Percentiles rank a stretch among this genome's conserved stretches.
Evolutionary conservation across 1,140 invertebrate genomes (phyloP).

Genomic region (Ceratina calcarata): DNA sequence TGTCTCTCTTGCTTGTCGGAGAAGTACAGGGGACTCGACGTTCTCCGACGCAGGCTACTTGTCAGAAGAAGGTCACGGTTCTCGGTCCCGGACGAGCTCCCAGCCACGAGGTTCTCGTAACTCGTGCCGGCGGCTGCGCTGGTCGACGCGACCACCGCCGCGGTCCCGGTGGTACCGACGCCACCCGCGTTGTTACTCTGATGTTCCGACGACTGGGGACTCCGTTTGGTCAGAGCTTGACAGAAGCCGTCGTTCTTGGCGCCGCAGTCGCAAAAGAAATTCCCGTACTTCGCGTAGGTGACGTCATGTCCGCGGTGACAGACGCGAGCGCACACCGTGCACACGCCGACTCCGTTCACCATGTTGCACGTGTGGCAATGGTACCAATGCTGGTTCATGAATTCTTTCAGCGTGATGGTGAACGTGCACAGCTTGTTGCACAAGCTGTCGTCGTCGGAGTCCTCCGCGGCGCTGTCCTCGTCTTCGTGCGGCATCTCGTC

Average conservation of each 20-base stretch:
- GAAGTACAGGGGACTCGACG: slow-evolving; percentile 85
- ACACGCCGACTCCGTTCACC: slow-evolving; percentile 98
- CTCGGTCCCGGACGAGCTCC: neutral
- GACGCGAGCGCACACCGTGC: slow-evolving; percentile 97
- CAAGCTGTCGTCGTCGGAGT: slow-evolving; percentile 97
- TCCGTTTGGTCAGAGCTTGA: slow-evolving; percentile 88
- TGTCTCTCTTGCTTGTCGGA: slow-evolving; percentile 78
- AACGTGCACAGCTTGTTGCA: slow-evolving; percentile 98
- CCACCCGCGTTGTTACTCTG: slow-evolving; percentile 69
- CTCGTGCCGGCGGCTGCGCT: slow-evolving; percentile 43
- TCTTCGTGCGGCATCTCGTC: slow-evolving; percentile 92
- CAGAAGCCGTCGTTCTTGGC: slow-evolving; percentile 94
- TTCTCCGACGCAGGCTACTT: slow-evolving; percentile 85
- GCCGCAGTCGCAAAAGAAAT: slow-evolving; percentile 99
- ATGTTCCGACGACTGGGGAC: slow-evolving; percentile 81
- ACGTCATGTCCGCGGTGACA: slow-evolving; percentile 98
- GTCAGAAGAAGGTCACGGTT: slow-evolving; percentile 79
- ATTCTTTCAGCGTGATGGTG: slow-evolving; percentile 97
- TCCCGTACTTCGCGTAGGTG: slow-evolving; percentile 98
- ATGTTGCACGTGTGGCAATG: slow-evolving; percentile 99
- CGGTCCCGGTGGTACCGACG: neutral
- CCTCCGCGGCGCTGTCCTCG: slow-evolving; percentile 94
- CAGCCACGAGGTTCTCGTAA: neutral
- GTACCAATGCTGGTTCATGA: slow-evolving; percentile 99
- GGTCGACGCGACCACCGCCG: slow-evolving; percentile 42